Evolutionary conservation across 2,888 invertebrate genomes (phyloP).

Genomic region (Bellardia pandia): DNA sequence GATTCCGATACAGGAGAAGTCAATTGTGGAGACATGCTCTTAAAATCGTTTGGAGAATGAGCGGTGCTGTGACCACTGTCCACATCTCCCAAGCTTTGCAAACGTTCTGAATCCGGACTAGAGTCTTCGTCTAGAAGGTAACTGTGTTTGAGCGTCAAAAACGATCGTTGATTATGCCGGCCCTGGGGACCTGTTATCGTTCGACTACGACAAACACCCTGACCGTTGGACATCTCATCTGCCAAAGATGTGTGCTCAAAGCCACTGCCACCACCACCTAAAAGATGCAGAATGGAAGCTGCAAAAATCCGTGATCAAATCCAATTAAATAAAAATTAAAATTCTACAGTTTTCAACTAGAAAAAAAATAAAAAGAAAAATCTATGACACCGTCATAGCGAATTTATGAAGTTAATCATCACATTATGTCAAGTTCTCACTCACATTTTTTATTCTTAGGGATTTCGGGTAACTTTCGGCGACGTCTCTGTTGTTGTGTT

Average conservation of each 20-base stretch:
- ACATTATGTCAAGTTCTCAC: slow-evolving; percentile 76
- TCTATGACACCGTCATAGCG: neutral
- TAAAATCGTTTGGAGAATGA: slow-evolving; percentile 95
- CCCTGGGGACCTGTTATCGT: slow-evolving; percentile 79
- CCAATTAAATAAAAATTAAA: slow-evolving; percentile 70
- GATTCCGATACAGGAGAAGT: slow-evolving; percentile 88
- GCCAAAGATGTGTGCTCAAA: slow-evolving; percentile 86
- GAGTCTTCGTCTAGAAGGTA: slow-evolving; percentile 92
- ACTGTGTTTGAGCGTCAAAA: slow-evolving; percentile 90
- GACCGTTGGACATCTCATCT: slow-evolving; percentile 80
- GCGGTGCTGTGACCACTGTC: slow-evolving; percentile 97
- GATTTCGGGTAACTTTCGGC: slow-evolving; percentile 94
- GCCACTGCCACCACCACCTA: slow-evolving; percentile 78
- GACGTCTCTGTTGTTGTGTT: slow-evolving; percentile 85
- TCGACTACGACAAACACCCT: slow-evolving; percentile 75
- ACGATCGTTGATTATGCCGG: slow-evolving; percentile 83
- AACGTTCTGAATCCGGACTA: slow-evolving; percentile 93
- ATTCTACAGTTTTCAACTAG: slow-evolving; percentile 52
- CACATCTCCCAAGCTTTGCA: slow-evolving; percentile 90
- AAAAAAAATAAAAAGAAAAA: slow-evolving; percentile 28
- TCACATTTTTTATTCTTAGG: slow-evolving; percentile 95
- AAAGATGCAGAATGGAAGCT: slow-evolving; percentile 87
- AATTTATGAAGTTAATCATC: neutral
- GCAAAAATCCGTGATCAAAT: slow-evolving; percentile 79
- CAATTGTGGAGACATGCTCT: slow-evolving; percentile 90